phyloP scores from a whole-genome alignment of 2,797 vertebrate genomes.

The Nannoperca obscura region DNA sequence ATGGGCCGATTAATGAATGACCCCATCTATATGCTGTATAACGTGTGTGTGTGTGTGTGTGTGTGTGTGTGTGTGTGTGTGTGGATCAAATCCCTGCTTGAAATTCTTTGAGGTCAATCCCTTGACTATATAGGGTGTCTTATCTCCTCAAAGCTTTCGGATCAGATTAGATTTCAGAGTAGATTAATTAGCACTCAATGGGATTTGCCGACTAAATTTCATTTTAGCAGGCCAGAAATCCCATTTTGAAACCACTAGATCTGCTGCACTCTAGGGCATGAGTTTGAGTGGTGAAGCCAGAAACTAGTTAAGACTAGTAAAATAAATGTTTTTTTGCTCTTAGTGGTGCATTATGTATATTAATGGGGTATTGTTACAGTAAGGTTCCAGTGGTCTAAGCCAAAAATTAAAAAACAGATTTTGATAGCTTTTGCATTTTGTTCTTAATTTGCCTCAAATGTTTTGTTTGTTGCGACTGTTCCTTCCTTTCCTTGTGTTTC shows the following conservation, averaged over 20 bases:
- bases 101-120: slow-evolving; percentile 17
- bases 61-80: not conserved
- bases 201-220: slow-evolving; percentile 29
- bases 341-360: not conserved
- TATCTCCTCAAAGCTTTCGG: slow-evolving; percentile 38
- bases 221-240: slow-evolving; percentile 19
- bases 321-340: not conserved
- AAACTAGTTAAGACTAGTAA: not conserved
- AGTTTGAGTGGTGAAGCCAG: not conserved
- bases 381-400: not conserved
- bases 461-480: slow-evolving; percentile 7
- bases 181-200: slow-evolving; percentile 44
- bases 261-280: not conserved
- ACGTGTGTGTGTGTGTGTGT: too few relatives aligned
- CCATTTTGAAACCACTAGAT: slow-evolving; percentile 17
- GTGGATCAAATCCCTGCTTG: not conserved
- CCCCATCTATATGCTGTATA: not conserved
- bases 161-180: slow-evolving; percentile 52
- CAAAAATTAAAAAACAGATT: not conserved
- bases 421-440: not conserved
- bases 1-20: not conserved
- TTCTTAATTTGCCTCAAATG: not conserved
- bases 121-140: slow-evolving; percentile 19
- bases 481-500: slow-evolving; percentile 1
- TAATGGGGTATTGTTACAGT: not conserved